Conservation (phyloP, 2,888 invertebrate genomes). For the Oligia strigilis region DNA sequence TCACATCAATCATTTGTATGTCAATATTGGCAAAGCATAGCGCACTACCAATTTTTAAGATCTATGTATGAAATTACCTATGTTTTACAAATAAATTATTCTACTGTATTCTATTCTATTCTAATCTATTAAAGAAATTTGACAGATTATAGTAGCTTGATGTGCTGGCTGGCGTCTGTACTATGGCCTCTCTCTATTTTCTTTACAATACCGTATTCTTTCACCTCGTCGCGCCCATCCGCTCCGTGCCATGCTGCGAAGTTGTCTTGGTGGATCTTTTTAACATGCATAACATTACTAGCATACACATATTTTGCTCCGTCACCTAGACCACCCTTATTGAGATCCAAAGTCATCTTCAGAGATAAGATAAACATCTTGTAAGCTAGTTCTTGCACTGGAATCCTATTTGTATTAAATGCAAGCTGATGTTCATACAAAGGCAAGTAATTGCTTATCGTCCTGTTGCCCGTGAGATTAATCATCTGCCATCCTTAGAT, state of each 20-base stretch:
- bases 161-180: too few relatives aligned
- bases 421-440: constrained; percentile 38
- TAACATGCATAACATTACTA: not conserved
- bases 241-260: not conserved
- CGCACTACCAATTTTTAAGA: too few relatives aligned
- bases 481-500: constrained; percentile 4
- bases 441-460: constrained; percentile 38
- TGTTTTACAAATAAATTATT: too few relatives aligned
- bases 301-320: constrained; percentile 4
- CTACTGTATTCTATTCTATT: too few relatives aligned
- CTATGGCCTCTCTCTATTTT: not conserved
- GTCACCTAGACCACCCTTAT: constrained; percentile 48
- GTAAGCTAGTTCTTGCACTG: constrained; percentile 26
- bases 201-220: not conserved
- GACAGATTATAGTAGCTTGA: too few relatives aligned
- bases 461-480: constrained; percentile 12
- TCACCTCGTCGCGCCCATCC: not conserved
- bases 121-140: too few relatives aligned
- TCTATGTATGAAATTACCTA: too few relatives aligned
- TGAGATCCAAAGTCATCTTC: constrained; percentile 33
- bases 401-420: constrained; percentile 31
- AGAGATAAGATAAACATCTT: constrained; percentile 47
- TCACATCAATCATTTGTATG: too few relatives aligned
- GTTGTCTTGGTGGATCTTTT: not conserved
- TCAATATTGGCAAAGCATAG: too few relatives aligned